Percentiles rank a stretch among this genome's conserved stretches.
Conservation (phyloP, 2,888 invertebrate genomes). For the Sympetrum striolatum region DNA sequence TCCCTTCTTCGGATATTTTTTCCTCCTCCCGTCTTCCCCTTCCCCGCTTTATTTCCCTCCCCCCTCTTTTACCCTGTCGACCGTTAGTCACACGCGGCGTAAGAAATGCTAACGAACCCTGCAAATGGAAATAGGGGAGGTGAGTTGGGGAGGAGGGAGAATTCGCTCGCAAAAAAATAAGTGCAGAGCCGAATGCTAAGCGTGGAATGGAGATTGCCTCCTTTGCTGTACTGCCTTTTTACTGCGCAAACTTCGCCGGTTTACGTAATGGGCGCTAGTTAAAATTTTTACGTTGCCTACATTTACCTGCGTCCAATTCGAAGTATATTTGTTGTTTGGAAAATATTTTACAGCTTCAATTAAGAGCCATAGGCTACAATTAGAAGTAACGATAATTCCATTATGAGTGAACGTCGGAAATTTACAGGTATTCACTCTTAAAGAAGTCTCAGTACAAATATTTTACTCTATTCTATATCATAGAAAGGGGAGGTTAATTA, state of each 20-base stretch:
- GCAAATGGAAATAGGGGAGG: conserved; percentile 34
- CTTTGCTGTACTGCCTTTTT: conserved; percentile 22
- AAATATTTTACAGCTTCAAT: too few relatives aligned
- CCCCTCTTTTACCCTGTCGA: not conserved
- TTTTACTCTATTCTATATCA: too few relatives aligned
- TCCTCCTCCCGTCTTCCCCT: not conserved
- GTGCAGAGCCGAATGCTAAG: conserved; percentile 18
- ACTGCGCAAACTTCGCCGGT: conserved; percentile 24
- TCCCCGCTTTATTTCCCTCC: not conserved
- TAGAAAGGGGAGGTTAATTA: too few relatives aligned
- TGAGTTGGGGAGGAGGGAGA: not conserved
- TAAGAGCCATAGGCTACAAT: too few relatives aligned
- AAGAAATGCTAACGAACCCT: conserved; percentile 42
- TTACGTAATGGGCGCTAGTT: conserved; percentile 26
- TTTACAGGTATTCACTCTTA: too few relatives aligned
- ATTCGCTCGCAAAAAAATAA: conserved; percentile 26
- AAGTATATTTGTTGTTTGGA: too few relatives aligned
- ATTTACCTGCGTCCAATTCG: too few relatives aligned
- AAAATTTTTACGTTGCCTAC: not conserved
- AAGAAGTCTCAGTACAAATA: too few relatives aligned
- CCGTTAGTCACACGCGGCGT: conserved; percentile 42
- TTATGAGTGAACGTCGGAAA: too few relatives aligned
- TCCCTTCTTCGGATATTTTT: not conserved
- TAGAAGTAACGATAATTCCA: too few relatives aligned
- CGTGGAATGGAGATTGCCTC: conserved; percentile 36